phyloP scores from a whole-genome alignment of 2,888 invertebrate genomes.

The Caenorhabditis imperialis region DNA sequence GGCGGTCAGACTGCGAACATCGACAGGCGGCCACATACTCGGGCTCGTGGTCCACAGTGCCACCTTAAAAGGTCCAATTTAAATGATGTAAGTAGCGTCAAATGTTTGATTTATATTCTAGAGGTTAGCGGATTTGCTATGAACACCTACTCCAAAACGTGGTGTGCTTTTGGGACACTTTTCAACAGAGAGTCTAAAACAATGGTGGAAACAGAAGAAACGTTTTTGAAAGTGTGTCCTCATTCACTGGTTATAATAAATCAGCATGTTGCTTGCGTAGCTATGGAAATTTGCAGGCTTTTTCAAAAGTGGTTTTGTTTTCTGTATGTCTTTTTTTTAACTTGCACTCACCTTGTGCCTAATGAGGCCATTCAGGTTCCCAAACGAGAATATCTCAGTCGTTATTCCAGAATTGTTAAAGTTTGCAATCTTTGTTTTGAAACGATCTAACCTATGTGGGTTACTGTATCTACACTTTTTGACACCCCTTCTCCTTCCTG shows the following conservation, averaged over 20 bases:
- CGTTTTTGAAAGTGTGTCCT: neutral
- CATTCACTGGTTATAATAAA: conserved; percentile 43
- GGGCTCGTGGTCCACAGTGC: conserved; percentile 58
- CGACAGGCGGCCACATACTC: conserved; percentile 66
- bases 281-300: conserved; percentile 27
- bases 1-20: conserved; percentile 67
- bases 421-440: conserved; percentile 4
- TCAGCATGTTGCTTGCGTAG: conserved; percentile 18
- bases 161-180: no score
- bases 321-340: neutral
- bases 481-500: no score
- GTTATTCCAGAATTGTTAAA: conserved; percentile 33
- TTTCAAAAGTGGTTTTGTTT: neutral
- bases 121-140: no score
- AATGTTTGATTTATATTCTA: no score
- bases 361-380: conserved; percentile 60
- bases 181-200: no score
- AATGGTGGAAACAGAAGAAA: no score
- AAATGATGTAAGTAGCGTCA: no score
- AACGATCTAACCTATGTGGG: conserved; percentile 3
- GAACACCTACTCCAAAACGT: no score
- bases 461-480: no score
- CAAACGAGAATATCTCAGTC: conserved; percentile 34
- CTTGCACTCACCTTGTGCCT: conserved; percentile 47
- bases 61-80: no score